Evolutionary conservation across 2,797 vertebrate genomes (phyloP).

Genomic region (Anguilla obscura): DNA sequence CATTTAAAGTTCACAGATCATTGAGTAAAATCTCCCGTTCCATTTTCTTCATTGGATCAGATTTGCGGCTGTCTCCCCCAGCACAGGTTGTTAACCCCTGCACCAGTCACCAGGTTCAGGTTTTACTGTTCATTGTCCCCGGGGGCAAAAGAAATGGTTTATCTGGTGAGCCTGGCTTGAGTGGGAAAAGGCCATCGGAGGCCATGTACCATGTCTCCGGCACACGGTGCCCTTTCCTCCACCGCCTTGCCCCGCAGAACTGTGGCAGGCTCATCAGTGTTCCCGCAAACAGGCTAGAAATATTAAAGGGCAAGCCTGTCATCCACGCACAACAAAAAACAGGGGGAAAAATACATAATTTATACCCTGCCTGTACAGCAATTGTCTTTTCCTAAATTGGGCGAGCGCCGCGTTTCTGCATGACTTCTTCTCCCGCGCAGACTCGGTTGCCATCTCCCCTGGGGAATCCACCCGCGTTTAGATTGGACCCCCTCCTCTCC

Average conservation of each 20-base stretch:
- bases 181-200: not conserved
- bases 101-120: not conserved
- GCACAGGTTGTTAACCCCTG: not conserved
- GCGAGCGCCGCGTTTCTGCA: constrained; percentile 35
- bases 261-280: constrained; percentile 14
- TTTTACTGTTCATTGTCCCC: not conserved
- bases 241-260: not conserved
- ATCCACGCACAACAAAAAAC: constrained; percentile 11
- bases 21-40: not conserved
- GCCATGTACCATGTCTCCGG: not conserved
- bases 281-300: constrained; percentile 17
- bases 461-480: constrained; percentile 30
- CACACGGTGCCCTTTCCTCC: not conserved
- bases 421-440: constrained; percentile 27
- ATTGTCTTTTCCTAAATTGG: constrained; percentile 38
- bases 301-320: constrained; percentile 26
- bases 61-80: not conserved
- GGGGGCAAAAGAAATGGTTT: not conserved
- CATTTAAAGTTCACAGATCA: not conserved
- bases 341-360: constrained; percentile 24
- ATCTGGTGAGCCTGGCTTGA: not conserved
- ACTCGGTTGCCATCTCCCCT: constrained; percentile 18
- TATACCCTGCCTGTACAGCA: constrained; percentile 21
- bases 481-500: constrained; percentile 19
- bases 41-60: not conserved